Percentiles rank a stretch among this genome's conserved stretches.
Evolutionary conservation across 2,797 vertebrate genomes (phyloP).

Genomic region (Lithobates sylvaticus): DNA sequence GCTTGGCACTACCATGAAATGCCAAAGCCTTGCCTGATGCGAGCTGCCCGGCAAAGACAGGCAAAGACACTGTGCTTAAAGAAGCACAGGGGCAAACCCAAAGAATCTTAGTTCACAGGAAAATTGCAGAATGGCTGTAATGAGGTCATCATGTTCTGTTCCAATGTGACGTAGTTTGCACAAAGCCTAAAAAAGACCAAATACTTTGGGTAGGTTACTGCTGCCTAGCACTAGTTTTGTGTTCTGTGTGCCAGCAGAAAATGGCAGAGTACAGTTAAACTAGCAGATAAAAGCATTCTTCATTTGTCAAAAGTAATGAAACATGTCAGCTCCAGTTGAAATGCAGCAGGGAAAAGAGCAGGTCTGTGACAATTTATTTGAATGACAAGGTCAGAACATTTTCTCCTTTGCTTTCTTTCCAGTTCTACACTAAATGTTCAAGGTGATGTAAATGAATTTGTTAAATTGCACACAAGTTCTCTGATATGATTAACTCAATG

Average conservation of each 20-base stretch:
- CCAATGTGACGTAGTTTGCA: background rate
- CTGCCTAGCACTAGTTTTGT: slow-evolving; percentile 2
- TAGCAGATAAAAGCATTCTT: slow-evolving; percentile 66
- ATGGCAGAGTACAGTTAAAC: slow-evolving; percentile 63
- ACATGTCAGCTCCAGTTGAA: slow-evolving; percentile 70
- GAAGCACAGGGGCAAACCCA: no score
- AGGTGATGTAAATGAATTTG: slow-evolving; percentile 71
- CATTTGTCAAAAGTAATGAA: slow-evolving; percentile 76
- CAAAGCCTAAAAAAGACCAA: background rate
- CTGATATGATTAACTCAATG: slow-evolving; percentile 68
- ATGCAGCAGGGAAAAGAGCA: slow-evolving; percentile 73
- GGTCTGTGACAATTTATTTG: slow-evolving; percentile 65
- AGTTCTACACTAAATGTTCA: slow-evolving; percentile 67
- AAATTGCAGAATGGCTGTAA: no score
- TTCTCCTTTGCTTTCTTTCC: slow-evolving; percentile 64
- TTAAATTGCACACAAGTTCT: slow-evolving; percentile 68
- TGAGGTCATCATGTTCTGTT: no score
- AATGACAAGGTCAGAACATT: slow-evolving; percentile 73
- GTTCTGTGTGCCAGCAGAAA: slow-evolving; percentile 38
- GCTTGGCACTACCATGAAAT: no score
- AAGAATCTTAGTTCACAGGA: no score
- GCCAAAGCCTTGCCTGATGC: no score
- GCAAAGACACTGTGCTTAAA: no score
- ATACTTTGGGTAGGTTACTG: background rate
- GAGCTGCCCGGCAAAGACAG: no score